phyloP scores from a whole-genome alignment of 2,797 vertebrate genomes.

The Darevskia mixta region DNA sequence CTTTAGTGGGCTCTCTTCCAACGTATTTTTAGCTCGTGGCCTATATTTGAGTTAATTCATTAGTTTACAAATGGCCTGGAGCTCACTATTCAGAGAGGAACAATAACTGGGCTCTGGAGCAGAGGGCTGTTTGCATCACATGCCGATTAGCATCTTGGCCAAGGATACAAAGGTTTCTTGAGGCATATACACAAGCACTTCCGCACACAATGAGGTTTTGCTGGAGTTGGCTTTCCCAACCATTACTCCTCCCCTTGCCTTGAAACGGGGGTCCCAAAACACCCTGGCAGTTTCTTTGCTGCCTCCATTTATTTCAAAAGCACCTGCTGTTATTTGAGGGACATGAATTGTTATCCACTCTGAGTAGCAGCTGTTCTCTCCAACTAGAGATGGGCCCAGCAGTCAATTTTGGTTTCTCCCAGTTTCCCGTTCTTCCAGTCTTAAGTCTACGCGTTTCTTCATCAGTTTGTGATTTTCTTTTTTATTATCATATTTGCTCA shows the following conservation, averaged over 20 bases:
- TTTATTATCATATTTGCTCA: no score
- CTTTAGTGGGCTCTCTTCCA: conserved; percentile 56
- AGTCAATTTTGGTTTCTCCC: no score
- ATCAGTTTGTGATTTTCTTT: no score
- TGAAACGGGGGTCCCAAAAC: neutral
- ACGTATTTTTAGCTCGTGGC: conserved; percentile 44
- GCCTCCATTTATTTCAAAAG: neutral
- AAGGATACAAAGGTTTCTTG: neutral
- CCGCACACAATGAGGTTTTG: neutral
- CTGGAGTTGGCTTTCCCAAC: neutral
- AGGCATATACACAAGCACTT: neutral
- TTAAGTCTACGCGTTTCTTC: no score
- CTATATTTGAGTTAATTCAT: conserved; percentile 59
- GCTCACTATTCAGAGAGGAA: conserved; percentile 66
- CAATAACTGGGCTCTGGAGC: conserved; percentile 28
- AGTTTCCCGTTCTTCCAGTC: no score
- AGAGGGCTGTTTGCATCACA: neutral
- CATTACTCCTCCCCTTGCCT: neutral
- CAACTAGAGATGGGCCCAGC: no score
- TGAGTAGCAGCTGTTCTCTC: neutral
- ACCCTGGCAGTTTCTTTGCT: neutral
- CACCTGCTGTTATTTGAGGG: neutral
- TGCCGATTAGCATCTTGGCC: conserved; percentile 13
- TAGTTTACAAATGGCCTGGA: conserved; percentile 40
- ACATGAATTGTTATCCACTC: neutral